These are phyloP conservation scores for Brachionus asplanchnoidis DNA, from an alignment of 1,140 invertebrate genomes.

Conservation along the genomic window DNA sequence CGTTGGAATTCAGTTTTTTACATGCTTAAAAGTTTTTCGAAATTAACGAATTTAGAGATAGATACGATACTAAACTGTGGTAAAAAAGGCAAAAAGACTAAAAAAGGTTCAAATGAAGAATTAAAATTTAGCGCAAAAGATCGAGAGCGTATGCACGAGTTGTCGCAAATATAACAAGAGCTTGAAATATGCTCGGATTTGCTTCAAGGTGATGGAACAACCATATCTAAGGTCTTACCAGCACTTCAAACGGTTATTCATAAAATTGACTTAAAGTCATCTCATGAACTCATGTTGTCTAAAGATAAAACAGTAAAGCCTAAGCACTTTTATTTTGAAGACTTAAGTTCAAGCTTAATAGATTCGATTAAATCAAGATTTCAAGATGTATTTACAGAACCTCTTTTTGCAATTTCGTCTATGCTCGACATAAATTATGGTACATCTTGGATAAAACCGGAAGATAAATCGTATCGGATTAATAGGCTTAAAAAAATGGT, in stretches of 20 bases:
- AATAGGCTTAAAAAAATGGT: background rate
- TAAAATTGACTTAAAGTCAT: constrained; percentile 4
- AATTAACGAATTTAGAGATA: background rate
- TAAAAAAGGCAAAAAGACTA: background rate
- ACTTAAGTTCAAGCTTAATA: background rate
- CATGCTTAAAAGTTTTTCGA: background rate
- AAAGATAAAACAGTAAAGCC: constrained; percentile 2
- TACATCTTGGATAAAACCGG: background rate
- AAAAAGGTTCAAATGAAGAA: background rate
- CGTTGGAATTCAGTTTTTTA: background rate
- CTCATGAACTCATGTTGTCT: background rate
- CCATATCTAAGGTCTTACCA: background rate
- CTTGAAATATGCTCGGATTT: background rate
- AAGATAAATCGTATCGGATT: background rate
- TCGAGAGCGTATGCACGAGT: background rate
- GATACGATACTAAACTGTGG: background rate
- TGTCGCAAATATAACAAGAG: background rate
- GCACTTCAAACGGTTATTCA: background rate
- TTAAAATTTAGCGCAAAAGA: background rate
- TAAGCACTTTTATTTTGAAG: background rate
- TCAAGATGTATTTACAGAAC: background rate
- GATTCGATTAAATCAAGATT: background rate
- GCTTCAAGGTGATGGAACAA: background rate
- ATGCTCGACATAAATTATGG: constrained; percentile 6
- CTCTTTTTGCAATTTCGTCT: background rate